Percentiles rank a stretch among this genome's conserved stretches.
These are phyloP conservation scores for Crossoptilon crossoptilon DNA, from an alignment of 2,797 vertebrate species.

Conservation along the genomic window DNA sequence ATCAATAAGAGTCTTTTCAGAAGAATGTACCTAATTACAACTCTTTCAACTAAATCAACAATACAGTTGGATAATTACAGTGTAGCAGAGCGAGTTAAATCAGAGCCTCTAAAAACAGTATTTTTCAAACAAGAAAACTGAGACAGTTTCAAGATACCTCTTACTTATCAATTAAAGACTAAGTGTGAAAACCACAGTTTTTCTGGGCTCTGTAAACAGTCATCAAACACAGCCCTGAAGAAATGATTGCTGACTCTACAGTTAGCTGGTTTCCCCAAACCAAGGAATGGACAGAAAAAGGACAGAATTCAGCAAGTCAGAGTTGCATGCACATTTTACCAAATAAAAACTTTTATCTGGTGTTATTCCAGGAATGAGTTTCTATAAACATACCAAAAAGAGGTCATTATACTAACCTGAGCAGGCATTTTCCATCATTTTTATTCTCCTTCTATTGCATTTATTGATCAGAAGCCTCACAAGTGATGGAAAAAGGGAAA, in stretches of 20 bases:
- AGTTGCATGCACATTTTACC: accelerated
- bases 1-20: background rate
- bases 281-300: background rate
- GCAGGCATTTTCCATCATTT: background rate
- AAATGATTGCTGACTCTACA: background rate
- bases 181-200: background rate
- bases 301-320: background rate
- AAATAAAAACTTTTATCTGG: background rate
- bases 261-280: background rate
- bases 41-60: background rate
- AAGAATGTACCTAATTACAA: background rate
- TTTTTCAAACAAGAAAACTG: background rate
- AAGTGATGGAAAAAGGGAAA: background rate
- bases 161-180: background rate
- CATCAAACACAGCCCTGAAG: background rate
- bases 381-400: background rate
- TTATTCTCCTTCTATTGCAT: background rate
- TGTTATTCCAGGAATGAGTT: background rate
- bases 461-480: background rate
- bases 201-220: background rate
- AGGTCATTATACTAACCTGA: background rate
- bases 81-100: background rate
- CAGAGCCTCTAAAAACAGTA: background rate
- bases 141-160: background rate
- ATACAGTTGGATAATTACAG: background rate